A percentile compares a stretch with the other conserved stretches of the same genome.
Conservation (phyloP, 2,113 vertebrate species). For the Heloderma charlesbogerti region DNA sequence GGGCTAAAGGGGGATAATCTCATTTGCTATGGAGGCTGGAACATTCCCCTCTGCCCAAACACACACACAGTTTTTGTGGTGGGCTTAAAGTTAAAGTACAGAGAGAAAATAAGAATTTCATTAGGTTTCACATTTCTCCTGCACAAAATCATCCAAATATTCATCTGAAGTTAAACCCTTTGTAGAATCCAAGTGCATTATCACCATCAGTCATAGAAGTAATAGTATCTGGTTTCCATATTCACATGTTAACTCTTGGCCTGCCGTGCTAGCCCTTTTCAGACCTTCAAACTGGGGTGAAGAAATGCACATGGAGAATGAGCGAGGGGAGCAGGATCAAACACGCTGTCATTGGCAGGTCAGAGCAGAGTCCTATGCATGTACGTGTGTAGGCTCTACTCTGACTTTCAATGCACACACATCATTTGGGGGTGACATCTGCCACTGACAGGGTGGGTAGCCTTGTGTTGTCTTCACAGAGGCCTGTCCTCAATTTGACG, state of each 20-base stretch:
- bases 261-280: conserved; percentile 2
- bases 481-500: too few species aligned
- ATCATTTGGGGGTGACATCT: not conserved
- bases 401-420: not conserved
- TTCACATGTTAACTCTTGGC: not conserved
- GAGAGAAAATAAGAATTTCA: conserved; percentile 49
- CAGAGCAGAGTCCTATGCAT: not conserved
- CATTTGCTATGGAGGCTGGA: not conserved
- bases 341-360: not conserved
- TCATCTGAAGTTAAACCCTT: conserved; percentile 39
- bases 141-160: conserved; percentile 52
- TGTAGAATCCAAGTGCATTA: not conserved
- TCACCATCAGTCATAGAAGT: not conserved
- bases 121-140: conserved; percentile 34
- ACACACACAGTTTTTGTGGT: not conserved
- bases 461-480: not conserved
- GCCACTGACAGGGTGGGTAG: not conserved
- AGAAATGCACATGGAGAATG: not conserved
- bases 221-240: conserved; percentile 6
- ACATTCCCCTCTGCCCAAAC: not conserved
- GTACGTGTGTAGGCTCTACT: not conserved
- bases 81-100: conserved; percentile 39
- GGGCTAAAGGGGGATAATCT: not conserved
- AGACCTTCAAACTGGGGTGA: not conserved
- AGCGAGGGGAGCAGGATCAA: not conserved